phyloP scores from a whole-genome alignment of 2,113 vertebrate genomes.

The Elgaria multicarinata region DNA sequence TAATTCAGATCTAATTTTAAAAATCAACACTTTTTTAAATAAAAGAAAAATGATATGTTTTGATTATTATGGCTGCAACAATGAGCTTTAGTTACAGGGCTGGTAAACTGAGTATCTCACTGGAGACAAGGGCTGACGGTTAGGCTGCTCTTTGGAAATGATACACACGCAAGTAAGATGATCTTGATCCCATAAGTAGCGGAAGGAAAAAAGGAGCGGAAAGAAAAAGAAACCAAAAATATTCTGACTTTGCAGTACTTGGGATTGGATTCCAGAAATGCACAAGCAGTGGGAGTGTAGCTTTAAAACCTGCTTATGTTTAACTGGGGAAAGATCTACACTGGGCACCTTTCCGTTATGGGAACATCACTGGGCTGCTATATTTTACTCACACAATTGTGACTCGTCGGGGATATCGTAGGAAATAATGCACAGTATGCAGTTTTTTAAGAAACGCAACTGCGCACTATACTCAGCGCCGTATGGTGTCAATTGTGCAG shows the following conservation, averaged over 20 bases:
- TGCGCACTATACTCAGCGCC: no score
- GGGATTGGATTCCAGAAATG: conserved; percentile 41
- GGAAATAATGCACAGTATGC: no score
- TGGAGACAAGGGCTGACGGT: conserved; percentile 51
- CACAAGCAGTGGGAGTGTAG: background rate
- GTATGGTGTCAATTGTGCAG: no score
- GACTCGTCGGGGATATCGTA: no score
- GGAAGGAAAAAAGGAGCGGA: background rate
- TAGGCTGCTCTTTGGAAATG: conserved; percentile 62
- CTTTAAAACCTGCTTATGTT: background rate
- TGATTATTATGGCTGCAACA: conserved; percentile 56
- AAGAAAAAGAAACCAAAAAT: conserved; percentile 3
- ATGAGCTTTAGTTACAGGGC: conserved; percentile 67
- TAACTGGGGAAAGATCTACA: background rate
- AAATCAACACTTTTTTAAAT: background rate
- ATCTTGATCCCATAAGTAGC: conserved; percentile 46
- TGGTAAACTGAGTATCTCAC: conserved; percentile 59
- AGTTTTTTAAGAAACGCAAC: no score
- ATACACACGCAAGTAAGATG: conserved; percentile 48
- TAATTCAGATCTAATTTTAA: background rate
- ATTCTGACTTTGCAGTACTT: conserved; percentile 32
- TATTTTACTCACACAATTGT: no score
- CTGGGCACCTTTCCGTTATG: background rate
- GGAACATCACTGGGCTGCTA: no score
- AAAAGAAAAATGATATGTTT: conserved; percentile 64